Evolutionary conservation across 1,140 invertebrate genomes (phyloP).

Genomic region (Dendroctonus ponderosae): DNA sequence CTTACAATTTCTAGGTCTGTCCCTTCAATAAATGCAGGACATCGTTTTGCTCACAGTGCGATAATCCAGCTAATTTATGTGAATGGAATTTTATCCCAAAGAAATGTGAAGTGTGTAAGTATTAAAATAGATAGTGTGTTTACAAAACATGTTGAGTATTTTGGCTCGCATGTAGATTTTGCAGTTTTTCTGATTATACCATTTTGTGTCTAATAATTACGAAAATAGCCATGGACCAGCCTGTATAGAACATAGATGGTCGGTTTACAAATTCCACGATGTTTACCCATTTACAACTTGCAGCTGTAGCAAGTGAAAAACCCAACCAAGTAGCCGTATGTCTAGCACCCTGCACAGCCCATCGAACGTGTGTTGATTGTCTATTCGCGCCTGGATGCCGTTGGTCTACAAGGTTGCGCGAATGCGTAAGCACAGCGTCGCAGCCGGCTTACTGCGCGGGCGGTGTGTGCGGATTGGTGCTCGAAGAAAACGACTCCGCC

Average conservation of each 20-base stretch:
- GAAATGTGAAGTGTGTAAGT: constrained; percentile 44
- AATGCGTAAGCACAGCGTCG: constrained; percentile 84
- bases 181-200: too few species aligned
- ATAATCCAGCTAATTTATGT: constrained; percentile 60
- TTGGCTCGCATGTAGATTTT: too few species aligned
- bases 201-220: constrained; percentile 2
- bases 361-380: constrained; percentile 75
- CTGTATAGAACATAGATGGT: too few species aligned
- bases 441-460: constrained; percentile 83
- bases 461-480: constrained; percentile 83
- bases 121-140: not conserved
- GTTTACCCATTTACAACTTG: too few species aligned
- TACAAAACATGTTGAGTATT: not conserved
- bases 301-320: constrained; percentile 27
- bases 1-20: constrained; percentile 56
- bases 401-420: constrained; percentile 83
- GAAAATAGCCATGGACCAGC: too few species aligned
- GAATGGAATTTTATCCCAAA: constrained; percentile 63
- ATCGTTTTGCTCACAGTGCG: constrained; percentile 79
- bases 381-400: constrained; percentile 75
- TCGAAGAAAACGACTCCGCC: constrained; percentile 64
- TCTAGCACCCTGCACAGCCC: constrained; percentile 70
- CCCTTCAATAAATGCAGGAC: constrained; percentile 73
- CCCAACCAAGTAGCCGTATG: constrained; percentile 57
- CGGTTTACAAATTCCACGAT: too few species aligned